Percentiles rank a stretch among this genome's conserved stretches.
These are phyloP conservation scores for Bombyx mandarina DNA, from an alignment of 1,140 invertebrate genomes.

Conservation along the genomic window DNA sequence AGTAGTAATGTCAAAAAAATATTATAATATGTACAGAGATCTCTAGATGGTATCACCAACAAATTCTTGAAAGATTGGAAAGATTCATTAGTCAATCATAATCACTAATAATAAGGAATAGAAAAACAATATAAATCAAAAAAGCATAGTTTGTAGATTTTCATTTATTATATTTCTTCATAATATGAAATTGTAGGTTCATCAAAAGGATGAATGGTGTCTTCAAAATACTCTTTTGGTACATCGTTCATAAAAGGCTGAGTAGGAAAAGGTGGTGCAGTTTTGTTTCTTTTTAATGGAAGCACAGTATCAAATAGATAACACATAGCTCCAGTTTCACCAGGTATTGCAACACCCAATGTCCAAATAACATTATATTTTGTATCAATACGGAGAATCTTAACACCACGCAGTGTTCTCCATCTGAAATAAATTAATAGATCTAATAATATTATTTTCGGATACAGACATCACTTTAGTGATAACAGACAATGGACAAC, in stretches of 20 bases:
- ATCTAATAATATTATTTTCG: too few relatives aligned
- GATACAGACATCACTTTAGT: too few relatives aligned
- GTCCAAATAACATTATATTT: constrained; percentile 95
- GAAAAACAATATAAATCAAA: not conserved
- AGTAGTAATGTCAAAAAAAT: too few relatives aligned
- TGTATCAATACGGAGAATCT: constrained; percentile 92
- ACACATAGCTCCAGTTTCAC: constrained; percentile 84
- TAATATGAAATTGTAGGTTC: constrained; percentile 77
- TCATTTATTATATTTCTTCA: constrained; percentile 62
- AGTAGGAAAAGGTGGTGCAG: constrained; percentile 86
- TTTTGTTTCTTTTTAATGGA: constrained; percentile 72
- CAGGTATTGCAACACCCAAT: constrained; percentile 84
- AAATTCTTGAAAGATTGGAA: too few relatives aligned
- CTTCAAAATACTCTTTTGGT: constrained; percentile 80
- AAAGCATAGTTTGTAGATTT: not conserved
- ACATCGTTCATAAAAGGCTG: constrained; percentile 74
- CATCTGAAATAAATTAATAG: constrained; percentile 59
- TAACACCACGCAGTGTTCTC: constrained; percentile 79
- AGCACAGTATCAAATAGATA: constrained; percentile 87
- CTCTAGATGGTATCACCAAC: too few relatives aligned
- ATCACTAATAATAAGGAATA: not conserved
- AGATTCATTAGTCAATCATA: not conserved
- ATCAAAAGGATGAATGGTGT: constrained; percentile 79
- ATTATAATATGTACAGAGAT: too few relatives aligned
- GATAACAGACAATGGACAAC: too few relatives aligned